These are phyloP conservation scores for Acanthacorydalis orientalis DNA, from an alignment of 2,888 invertebrate species.

Conservation along the genomic window DNA sequence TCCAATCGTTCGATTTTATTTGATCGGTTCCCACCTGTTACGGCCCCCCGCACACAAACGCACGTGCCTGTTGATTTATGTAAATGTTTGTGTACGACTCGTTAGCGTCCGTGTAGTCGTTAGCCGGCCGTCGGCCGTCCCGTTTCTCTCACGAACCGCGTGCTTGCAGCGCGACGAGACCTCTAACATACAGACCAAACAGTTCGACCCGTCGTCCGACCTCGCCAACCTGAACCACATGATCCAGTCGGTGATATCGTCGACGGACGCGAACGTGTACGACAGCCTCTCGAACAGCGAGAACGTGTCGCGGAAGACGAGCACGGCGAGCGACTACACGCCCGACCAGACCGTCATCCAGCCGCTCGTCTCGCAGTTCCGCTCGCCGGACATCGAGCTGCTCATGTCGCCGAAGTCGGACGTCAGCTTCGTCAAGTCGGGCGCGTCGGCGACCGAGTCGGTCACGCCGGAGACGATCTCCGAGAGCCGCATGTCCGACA, in stretches of 20 bases:
- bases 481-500: background rate
- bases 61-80: too few species aligned
- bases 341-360: slow-evolving; percentile 31
- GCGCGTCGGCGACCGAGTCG: too few species aligned
- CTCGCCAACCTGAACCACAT: background rate
- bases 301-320: slow-evolving; percentile 35
- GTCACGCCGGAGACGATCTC: background rate
- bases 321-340: slow-evolving; percentile 37
- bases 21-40: too few species aligned
- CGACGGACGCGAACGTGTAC: background rate
- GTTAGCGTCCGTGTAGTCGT: too few species aligned
- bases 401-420: background rate
- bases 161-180: slow-evolving; percentile 4
- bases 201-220: slow-evolving; percentile 3
- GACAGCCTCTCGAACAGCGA: slow-evolving; percentile 27
- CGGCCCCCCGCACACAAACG: too few species aligned
- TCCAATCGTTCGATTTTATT: too few species aligned
- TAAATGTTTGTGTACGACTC: too few species aligned
- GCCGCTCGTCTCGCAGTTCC: slow-evolving; percentile 9
- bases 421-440: too few species aligned
- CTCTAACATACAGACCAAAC: background rate
- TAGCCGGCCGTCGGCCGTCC: too few species aligned
- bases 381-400: background rate
- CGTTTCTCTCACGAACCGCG: background rate
- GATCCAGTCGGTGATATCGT: slow-evolving; percentile 1